Percentiles rank a stretch among this genome's conserved stretches.
phyloP scores from a whole-genome alignment of 2,113 vertebrate genomes.

The Toxotes chatareus region DNA sequence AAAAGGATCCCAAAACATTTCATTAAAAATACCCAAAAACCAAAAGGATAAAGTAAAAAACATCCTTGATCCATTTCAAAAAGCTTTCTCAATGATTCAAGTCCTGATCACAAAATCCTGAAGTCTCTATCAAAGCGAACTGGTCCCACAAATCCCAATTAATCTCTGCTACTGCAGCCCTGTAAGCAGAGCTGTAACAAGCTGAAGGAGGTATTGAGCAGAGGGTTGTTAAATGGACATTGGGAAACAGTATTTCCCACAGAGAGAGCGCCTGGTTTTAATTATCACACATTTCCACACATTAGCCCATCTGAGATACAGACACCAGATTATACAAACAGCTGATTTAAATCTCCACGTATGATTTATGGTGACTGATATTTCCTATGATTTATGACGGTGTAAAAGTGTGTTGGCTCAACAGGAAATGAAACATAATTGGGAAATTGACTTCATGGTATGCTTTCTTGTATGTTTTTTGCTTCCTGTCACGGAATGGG shows the following conservation, averaged over 20 bases:
- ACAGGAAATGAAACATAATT: slow-evolving; percentile 74
- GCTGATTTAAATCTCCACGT: slow-evolving; percentile 68
- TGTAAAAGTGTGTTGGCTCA: slow-evolving; percentile 45
- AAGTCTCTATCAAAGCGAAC: neutral
- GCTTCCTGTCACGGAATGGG: slow-evolving; percentile 29
- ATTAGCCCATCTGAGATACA: slow-evolving; percentile 68
- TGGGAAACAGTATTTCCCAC: slow-evolving; percentile 58
- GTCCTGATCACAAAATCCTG: neutral
- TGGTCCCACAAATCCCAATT: neutral
- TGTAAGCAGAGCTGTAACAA: neutral
- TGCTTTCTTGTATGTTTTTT: slow-evolving; percentile 35
- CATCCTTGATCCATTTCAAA: too few species aligned
- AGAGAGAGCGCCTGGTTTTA: slow-evolving; percentile 65
- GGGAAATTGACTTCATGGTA: slow-evolving; percentile 62
- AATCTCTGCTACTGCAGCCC: slow-evolving; percentile 21
- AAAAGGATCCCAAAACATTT: too few species aligned
- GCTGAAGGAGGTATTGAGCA: neutral
- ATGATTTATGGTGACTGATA: slow-evolving; percentile 75
- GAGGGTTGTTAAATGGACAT: slow-evolving; percentile 27
- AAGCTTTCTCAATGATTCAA: neutral
- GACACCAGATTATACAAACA: slow-evolving; percentile 61
- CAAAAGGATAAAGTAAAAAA: too few species aligned
- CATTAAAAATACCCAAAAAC: too few species aligned
- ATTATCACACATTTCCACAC: slow-evolving; percentile 76
- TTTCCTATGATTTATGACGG: slow-evolving; percentile 72